Conservation (phyloP, 2,113 vertebrate species). For the Mugil cephalus region DNA sequence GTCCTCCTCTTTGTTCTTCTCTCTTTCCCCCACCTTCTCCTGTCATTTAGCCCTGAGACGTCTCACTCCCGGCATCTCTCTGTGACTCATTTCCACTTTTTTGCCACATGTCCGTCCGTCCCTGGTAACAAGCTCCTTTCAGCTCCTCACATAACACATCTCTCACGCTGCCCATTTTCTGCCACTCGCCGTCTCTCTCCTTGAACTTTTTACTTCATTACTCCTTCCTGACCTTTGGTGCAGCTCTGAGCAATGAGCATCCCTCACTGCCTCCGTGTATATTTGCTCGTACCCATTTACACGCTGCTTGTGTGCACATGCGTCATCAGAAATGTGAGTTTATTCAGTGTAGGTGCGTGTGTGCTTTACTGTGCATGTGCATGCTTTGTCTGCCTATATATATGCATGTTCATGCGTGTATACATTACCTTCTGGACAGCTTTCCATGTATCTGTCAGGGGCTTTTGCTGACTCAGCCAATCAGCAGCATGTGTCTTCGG, state of each 20-base stretch:
- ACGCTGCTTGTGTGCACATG: background rate
- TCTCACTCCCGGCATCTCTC: background rate
- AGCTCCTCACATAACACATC: constrained; percentile 26
- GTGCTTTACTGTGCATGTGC: background rate
- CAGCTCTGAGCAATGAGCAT: constrained; percentile 18
- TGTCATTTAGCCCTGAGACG: constrained; percentile 5
- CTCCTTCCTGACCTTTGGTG: constrained; percentile 30
- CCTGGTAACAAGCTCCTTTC: constrained; percentile 35
- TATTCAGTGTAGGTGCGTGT: background rate
- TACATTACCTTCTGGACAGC: constrained; percentile 2
- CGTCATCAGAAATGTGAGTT: background rate
- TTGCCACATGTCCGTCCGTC: constrained; percentile 23
- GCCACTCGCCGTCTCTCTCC: constrained; percentile 37
- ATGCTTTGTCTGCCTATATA: background rate
- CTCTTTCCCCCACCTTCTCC: background rate
- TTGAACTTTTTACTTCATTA: constrained; percentile 52
- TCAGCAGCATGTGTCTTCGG: constrained; percentile 9
- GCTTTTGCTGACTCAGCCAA: constrained; percentile 56
- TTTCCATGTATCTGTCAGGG: constrained; percentile 38
- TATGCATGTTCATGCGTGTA: background rate
- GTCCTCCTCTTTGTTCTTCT: constrained; percentile 22
- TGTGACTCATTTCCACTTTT: too few species aligned
- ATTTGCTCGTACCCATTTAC: background rate
- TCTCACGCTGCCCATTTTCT: constrained; percentile 17
- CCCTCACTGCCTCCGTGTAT: background rate